phyloP scores from a whole-genome alignment of 2,113 vertebrate genomes.

The Asarcornis scutulata region DNA sequence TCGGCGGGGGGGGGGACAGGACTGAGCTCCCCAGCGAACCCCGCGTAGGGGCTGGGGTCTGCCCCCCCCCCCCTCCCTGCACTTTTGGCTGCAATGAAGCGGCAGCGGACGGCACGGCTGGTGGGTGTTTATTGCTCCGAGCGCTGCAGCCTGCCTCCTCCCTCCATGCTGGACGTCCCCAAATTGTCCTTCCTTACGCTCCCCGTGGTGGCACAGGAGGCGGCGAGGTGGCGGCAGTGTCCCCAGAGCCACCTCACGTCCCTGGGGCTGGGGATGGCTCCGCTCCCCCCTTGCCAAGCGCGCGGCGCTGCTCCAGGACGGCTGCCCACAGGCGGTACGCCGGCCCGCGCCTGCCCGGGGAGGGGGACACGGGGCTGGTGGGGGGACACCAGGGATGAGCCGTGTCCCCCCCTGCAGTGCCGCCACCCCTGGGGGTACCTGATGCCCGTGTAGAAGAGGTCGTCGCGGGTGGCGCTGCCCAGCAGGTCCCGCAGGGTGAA shows the following conservation, averaged over 20 bases:
- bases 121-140: background rate
- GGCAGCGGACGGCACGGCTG: background rate
- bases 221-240: background rate
- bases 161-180: background rate
- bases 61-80: background rate
- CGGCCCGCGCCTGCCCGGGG: slow-evolving; percentile 80
- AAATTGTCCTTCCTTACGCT: rapidly evolving
- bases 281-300: background rate
- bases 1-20: no score
- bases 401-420: rapidly evolving
- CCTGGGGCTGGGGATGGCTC: background rate
- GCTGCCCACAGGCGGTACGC: slow-evolving; percentile 86
- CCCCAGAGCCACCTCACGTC: background rate
- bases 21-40: rapidly evolving
- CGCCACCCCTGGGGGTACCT: slow-evolving; percentile 28
- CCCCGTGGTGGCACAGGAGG: background rate
- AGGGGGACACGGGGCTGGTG: background rate
- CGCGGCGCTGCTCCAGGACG: slow-evolving; percentile 73
- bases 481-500: slow-evolving; percentile 87
- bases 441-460: slow-evolving; percentile 84
- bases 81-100: background rate
- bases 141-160: background rate
- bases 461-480: slow-evolving; percentile 80
- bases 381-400: background rate
- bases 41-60: background rate